A percentile compares a stretch with the other conserved stretches of the same genome.
These are phyloP conservation scores for Acrobeloides nanus DNA, from an alignment of 2,888 invertebrate species.

Conservation along the genomic window DNA sequence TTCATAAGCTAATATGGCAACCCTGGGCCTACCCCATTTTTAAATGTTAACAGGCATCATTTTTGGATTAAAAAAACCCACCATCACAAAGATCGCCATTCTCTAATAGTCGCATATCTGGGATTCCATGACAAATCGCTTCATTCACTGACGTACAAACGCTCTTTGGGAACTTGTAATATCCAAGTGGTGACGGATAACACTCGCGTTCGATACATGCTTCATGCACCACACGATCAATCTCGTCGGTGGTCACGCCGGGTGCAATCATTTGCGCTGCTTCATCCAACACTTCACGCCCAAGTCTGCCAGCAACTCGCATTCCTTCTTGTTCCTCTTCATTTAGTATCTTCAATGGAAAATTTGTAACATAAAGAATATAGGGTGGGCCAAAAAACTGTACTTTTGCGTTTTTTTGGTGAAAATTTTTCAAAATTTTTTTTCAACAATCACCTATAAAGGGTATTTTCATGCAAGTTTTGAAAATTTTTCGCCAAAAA, in stretches of 20 bases:
- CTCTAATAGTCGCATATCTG: constrained; percentile 77
- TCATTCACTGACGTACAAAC: constrained; percentile 79
- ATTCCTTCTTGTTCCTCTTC: constrained; percentile 94
- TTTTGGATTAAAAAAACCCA: constrained; percentile 10
- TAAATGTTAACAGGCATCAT: too few relatives aligned
- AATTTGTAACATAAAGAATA: too few relatives aligned
- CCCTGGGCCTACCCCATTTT: too few relatives aligned
- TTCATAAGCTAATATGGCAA: too few relatives aligned
- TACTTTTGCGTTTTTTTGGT: too few relatives aligned
- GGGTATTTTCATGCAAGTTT: too few relatives aligned
- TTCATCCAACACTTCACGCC: constrained; percentile 69
- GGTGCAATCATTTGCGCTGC: constrained; percentile 79
- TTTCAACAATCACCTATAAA: constrained; percentile 4
- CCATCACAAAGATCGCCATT: constrained; percentile 69
- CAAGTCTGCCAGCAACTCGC: constrained; percentile 76
- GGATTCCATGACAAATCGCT: constrained; percentile 77
- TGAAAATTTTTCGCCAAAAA: too few relatives aligned
- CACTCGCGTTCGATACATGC: constrained; percentile 70
- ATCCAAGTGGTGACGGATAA: constrained; percentile 95
- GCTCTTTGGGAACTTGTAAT: constrained; percentile 94
- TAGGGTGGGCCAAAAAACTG: too few relatives aligned
- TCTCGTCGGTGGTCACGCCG: constrained; percentile 92
- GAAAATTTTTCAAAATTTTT: too few relatives aligned
- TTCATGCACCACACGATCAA: constrained; percentile 69
- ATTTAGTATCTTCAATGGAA: constrained; percentile 67